These are phyloP conservation scores for Leptodactylus fuscus DNA, from an alignment of 2,113 vertebrate species.

Conservation along the genomic window DNA sequence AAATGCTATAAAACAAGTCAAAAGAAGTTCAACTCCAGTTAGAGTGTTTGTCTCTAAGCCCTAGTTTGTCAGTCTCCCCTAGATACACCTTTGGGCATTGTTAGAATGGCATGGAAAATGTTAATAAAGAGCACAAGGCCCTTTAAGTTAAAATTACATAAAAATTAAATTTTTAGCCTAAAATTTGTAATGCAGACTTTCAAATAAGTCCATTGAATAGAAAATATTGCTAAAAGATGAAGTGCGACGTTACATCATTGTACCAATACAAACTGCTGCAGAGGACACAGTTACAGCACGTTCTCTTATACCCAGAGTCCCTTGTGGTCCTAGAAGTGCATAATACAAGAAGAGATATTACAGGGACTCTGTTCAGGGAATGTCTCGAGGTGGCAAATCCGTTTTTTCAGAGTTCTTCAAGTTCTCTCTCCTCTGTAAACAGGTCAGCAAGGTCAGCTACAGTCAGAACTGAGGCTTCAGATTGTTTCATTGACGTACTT, in stretches of 20 bases:
- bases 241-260: background rate
- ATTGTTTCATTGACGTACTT: constrained; percentile 87
- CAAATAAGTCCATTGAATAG: background rate
- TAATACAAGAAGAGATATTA: background rate
- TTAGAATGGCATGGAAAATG: background rate
- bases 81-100: no score
- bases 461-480: constrained; percentile 92
- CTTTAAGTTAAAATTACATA: background rate
- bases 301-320: background rate
- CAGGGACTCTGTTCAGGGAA: background rate
- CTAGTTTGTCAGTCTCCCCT: no score
- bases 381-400: background rate
- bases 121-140: background rate
- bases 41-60: no score
- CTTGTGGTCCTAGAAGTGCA: background rate
- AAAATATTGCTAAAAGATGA: constrained; percentile 35
- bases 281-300: background rate
- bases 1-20: no score
- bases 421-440: constrained; percentile 89
- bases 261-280: constrained; percentile 17
- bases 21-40: no score
- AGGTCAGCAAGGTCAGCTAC: constrained; percentile 94
- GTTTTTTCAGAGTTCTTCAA: constrained; percentile 75
- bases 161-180: background rate
- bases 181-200: background rate